Conservation (phyloP, 2,888 invertebrate genomes). For the Ectropis crepuscularia region DNA sequence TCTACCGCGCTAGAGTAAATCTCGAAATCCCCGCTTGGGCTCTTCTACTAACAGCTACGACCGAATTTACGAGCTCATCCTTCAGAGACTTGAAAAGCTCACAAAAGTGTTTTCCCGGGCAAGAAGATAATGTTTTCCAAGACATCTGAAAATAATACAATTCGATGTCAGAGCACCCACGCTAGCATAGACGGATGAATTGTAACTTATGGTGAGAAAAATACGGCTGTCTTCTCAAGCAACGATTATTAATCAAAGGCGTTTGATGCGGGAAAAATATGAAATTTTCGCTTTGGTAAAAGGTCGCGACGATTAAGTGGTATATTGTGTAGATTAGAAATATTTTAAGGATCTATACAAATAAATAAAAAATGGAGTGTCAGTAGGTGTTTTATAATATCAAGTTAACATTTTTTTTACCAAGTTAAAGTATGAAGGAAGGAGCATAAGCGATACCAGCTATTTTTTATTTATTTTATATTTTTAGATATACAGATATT, state of each 20-base stretch:
- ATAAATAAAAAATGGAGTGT: no score
- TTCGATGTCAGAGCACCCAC: constrained; percentile 50
- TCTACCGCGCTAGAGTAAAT: no score
- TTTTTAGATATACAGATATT: no score
- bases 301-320: constrained; percentile 50
- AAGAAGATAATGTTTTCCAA: constrained; percentile 37
- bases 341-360: not conserved
- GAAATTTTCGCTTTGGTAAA: constrained; percentile 58
- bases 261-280: constrained; percentile 75
- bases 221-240: constrained; percentile 69
- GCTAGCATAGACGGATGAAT: constrained; percentile 69
- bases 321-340: constrained; percentile 23
- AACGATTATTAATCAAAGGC: constrained; percentile 76
- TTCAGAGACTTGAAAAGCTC: constrained; percentile 23
- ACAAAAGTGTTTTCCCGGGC: constrained; percentile 33
- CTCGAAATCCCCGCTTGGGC: no score
- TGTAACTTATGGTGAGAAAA: constrained; percentile 78
- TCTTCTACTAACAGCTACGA: constrained; percentile 2
- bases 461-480: no score
- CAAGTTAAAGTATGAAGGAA: no score
- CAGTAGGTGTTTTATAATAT: no score
- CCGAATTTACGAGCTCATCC: constrained; percentile 18
- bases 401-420: no score
- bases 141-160: constrained; percentile 38
- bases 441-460: no score